Percentiles rank a stretch among this genome's conserved stretches.
Evolutionary conservation across 2,797 vertebrate genomes (phyloP).

Genomic region (Adrianichthys oophorus): DNA sequence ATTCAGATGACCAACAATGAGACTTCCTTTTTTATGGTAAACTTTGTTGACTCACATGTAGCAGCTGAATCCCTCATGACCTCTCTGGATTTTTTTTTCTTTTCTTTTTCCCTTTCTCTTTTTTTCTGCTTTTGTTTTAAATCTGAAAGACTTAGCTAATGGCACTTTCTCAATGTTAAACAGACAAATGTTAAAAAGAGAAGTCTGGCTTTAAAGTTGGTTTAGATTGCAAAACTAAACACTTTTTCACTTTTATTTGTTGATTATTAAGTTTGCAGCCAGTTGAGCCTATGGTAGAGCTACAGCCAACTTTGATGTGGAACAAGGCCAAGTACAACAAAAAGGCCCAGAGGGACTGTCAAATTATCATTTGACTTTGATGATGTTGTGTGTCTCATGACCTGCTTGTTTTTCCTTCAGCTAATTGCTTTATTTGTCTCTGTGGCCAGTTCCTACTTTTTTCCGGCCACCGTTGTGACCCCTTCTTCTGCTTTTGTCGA

Average conservation of each 20-base stretch:
- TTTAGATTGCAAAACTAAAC: conserved; percentile 10
- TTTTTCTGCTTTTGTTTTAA: neutral
- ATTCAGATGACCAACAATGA: conserved; percentile 14
- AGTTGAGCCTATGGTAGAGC: conserved; percentile 30
- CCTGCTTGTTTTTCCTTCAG: conserved; percentile 22
- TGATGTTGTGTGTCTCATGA: conserved; percentile 30
- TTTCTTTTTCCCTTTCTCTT: neutral
- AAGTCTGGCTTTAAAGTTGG: conserved; percentile 20
- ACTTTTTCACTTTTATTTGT: conserved; percentile 43
- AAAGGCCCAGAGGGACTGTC: conserved; percentile 35
- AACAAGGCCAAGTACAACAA: conserved; percentile 37
- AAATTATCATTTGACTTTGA: conserved; percentile 47
- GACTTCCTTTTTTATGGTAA: conserved; percentile 16
- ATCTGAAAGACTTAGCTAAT: no score
- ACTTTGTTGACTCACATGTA: conserved; percentile 29
- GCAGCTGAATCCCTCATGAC: conserved; percentile 22
- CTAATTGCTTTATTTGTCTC: conserved; percentile 16
- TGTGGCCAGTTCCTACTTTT: conserved; percentile 23
- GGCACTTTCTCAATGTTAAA: no score
- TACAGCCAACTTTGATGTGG: conserved; percentile 38
- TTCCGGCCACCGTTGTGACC: conserved; percentile 11
- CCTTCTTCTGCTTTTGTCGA: conserved; percentile 45
- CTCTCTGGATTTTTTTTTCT: conserved; percentile 9
- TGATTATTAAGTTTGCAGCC: conserved; percentile 35
- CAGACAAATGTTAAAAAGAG: no score